Base-by-base conservation (phyloP, 2,797 vertebrate species). In the Oryzias sinensis region DNA sequence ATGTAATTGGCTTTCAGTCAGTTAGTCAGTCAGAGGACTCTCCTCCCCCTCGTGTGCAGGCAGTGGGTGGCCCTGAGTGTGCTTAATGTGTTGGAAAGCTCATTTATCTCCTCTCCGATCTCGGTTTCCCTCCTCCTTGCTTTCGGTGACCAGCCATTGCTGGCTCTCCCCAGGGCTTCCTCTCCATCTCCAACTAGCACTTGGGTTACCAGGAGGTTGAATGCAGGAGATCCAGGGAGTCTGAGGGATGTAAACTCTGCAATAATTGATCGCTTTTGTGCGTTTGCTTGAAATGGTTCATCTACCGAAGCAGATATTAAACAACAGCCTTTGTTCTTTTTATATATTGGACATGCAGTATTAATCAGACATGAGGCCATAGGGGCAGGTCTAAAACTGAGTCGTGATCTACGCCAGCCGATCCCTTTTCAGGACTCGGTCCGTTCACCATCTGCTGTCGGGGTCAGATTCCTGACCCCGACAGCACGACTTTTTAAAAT, bases 11-110 rank as follows among this genome's bases (percentile, higher is more conserved):
- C 44, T 48, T 48, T 69, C 16, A 55, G 76, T 75, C 64, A 54
- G 59, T 69, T 14, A 55, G 76, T 75, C 64, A 54, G 59, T 76
- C 65, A 37, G 56, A 68, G 44, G 50, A 24, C 52, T 14, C 56
- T 55, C 47, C 56, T 55, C 47, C 43, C 50, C 29, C 37, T 58
- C 44, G 47, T 53, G 75, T 72, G 74, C 67, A 81, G 56, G 49
- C 68, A 16, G 62, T 76, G 68, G 76, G 68, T 83, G 40, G 52
- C 65, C 68, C 77, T 59, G 68, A 45, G 67, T 74, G 78, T 79
- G 77, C 64, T 74, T 87, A 89, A 90, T 88, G 86, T 85, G 81
- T 81, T 80, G 86, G 82, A 82, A 88, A 89, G 86, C 75, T 86
- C 60, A 87, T 90, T 89, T 85, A 80, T 71, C 65, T 79, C 1